These are phyloP conservation scores for Chloebia gouldiae DNA, from an alignment of 2,113 vertebrate species.

Conservation along the genomic window DNA sequence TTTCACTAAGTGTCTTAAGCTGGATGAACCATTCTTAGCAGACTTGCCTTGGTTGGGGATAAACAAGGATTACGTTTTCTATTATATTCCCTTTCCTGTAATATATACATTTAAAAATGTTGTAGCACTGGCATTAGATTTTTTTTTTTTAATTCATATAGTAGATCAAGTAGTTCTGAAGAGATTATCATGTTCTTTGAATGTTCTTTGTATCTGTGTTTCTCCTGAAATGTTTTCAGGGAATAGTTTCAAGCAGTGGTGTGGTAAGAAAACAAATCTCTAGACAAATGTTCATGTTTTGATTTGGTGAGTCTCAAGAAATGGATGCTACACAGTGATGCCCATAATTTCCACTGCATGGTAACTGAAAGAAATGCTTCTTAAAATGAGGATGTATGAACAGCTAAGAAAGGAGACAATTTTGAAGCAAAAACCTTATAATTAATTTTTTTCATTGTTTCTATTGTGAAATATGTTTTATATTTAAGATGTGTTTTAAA, in stretches of 20 bases:
- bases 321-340: not conserved
- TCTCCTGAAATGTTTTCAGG: not conserved
- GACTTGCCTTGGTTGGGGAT: conserved; percentile 7
- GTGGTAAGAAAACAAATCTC: not conserved
- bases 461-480: not conserved
- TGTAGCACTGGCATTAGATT: not conserved
- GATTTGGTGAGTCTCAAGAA: not conserved
- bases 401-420: not conserved
- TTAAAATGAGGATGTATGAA: not conserved
- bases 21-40: conserved; percentile 20
- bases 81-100: not conserved
- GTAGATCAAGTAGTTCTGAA: not conserved
- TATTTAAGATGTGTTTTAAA: not conserved
- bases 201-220: not conserved
- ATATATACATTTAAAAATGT: not conserved
- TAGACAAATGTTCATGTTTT: not conserved
- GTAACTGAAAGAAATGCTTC: not conserved
- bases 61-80: conserved; percentile 40
- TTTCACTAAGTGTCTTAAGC: conserved; percentile 45
- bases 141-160: not conserved
- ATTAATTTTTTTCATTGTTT: not conserved
- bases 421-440: not conserved
- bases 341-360: not conserved
- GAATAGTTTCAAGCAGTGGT: not conserved
- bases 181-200: not conserved